Conservation (phyloP, 2,797 vertebrate genomes). For the Heliangelus exortis region DNA sequence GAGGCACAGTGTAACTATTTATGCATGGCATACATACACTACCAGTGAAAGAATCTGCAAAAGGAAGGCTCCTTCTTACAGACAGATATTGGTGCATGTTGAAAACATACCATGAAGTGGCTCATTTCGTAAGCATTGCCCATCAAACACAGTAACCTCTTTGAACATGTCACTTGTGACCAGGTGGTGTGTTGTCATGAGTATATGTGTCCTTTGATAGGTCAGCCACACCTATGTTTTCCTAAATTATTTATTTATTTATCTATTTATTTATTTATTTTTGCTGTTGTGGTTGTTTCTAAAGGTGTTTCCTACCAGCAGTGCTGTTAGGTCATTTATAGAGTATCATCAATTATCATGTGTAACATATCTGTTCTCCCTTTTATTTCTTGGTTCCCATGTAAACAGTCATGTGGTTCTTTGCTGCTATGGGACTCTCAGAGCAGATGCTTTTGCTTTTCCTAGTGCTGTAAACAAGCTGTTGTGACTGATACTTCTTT, state of each 20-base stretch:
- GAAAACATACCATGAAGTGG: not conserved
- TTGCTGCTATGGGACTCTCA: not conserved
- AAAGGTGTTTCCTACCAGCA: not conserved
- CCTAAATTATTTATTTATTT: not conserved
- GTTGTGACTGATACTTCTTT: slow-evolving; percentile 60
- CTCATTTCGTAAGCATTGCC: not conserved
- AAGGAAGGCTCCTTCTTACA: not conserved
- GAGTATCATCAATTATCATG: not conserved
- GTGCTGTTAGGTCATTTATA: not conserved
- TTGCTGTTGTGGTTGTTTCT: not conserved
- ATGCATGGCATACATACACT: not conserved
- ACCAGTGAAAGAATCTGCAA: not conserved
- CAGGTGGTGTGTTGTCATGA: not conserved
- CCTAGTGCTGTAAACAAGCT: slow-evolving; percentile 64
- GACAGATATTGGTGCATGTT: not conserved
- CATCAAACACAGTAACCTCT: not conserved
- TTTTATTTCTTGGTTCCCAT: not conserved
- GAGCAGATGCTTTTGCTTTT: slow-evolving; percentile 44
- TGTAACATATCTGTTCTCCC: not conserved
- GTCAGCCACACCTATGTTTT: not conserved
- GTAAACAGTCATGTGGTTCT: not conserved
- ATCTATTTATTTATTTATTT: too few relatives aligned
- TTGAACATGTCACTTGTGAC: not conserved
- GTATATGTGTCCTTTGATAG: not conserved
- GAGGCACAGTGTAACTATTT: not conserved